Conservation (phyloP, 2,113 vertebrate species). For the Noturus placidus region DNA sequence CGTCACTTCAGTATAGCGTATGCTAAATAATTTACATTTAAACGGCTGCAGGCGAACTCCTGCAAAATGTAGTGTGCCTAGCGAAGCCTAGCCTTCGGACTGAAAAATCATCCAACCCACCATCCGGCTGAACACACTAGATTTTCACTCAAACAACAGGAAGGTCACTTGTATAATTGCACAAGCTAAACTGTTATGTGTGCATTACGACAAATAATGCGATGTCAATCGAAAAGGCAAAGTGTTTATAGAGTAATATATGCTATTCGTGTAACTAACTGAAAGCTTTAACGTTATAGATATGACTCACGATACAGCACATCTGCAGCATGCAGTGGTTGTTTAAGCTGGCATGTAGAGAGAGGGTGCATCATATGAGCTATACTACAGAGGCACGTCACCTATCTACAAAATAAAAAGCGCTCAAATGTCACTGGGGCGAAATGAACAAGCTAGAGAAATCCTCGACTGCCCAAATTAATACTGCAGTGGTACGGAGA, state of each 20-base stretch:
- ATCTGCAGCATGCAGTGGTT: conserved; percentile 45
- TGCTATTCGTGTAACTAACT: conserved; percentile 8
- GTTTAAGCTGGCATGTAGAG: conserved; percentile 42
- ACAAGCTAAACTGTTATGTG: conserved; percentile 45
- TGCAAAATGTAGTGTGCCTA: conserved; percentile 37
- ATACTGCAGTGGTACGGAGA: conserved; percentile 17
- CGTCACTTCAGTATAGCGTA: conserved; percentile 31
- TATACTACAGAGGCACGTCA: conserved; percentile 51
- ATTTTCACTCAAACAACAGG: conserved; percentile 48
- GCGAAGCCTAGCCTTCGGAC: conserved; percentile 30
- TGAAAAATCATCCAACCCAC: conserved; percentile 25
- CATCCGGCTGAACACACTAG: conserved; percentile 27
- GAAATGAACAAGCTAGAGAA: conserved; percentile 41
- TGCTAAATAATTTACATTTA: conserved; percentile 25
- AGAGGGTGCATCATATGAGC: conserved; percentile 38
- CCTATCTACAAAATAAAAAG: conserved; percentile 40
- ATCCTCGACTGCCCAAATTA: conserved; percentile 27
- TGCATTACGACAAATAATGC: conserved; percentile 43
- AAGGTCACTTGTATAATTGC: conserved; percentile 59
- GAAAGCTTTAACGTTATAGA: conserved; percentile 10
- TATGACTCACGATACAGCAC: conserved; percentile 42
- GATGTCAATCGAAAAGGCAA: conserved; percentile 22
- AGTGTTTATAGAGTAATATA: conserved; percentile 18
- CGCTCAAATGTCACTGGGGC: conserved; percentile 48
- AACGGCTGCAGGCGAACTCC: conserved; percentile 41